Percentiles rank a stretch among this genome's conserved stretches.
These are phyloP conservation scores for Xylocopa sonorina DNA, from an alignment of 1,140 invertebrate species.

Conservation along the genomic window DNA sequence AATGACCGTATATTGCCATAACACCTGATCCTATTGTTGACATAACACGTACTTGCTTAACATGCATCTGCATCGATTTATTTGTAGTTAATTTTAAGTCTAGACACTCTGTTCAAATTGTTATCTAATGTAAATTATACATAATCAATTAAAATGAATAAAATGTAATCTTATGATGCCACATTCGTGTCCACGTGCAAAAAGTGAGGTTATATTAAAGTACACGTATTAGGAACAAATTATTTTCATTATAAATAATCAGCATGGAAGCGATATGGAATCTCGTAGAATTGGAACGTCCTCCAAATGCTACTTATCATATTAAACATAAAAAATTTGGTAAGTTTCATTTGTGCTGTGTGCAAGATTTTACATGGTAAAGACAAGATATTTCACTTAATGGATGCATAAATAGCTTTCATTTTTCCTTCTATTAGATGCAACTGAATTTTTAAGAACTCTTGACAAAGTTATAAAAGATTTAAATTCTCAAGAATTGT, in stretches of 20 bases:
- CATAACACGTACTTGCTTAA: no score
- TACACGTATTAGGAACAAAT: neutral
- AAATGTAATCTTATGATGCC: neutral
- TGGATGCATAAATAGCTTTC: constrained; percentile 1
- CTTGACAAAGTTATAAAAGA: constrained; percentile 74
- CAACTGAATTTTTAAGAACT: constrained; percentile 47
- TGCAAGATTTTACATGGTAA: neutral
- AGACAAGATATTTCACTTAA: neutral
- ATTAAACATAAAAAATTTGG: constrained; percentile 61
- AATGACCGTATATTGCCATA: constrained; percentile 30
- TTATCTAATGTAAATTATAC: neutral
- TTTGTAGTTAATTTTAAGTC: neutral
- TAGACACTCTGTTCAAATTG: neutral
- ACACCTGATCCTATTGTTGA: no score
- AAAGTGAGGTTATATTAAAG: constrained; percentile 17
- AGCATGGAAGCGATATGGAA: constrained; percentile 75
- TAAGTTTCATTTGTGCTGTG: constrained; percentile 39
- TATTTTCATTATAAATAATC: neutral
- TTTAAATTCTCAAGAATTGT: constrained; percentile 79
- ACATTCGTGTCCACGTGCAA: neutral
- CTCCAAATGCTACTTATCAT: constrained; percentile 69
- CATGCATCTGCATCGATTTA: neutral
- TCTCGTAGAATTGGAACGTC: constrained; percentile 67
- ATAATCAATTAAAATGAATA: neutral
- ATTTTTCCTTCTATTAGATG: constrained; percentile 61